Conservation (phyloP, 2,888 invertebrate species). For the Hedya salicella region DNA sequence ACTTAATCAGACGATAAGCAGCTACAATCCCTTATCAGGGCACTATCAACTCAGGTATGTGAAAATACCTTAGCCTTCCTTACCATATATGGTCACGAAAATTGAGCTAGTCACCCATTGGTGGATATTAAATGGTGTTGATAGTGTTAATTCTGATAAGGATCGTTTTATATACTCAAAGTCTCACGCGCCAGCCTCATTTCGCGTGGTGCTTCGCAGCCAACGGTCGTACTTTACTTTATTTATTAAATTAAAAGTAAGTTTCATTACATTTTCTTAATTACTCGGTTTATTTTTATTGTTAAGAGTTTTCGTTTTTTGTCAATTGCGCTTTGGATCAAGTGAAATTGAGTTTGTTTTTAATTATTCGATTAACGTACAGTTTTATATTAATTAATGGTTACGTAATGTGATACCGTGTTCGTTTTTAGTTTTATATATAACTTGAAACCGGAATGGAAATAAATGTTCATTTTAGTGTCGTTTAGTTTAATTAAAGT, state of each 20-base stretch:
- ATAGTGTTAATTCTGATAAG: constrained; percentile 83
- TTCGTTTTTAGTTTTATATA: not conserved
- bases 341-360: constrained; percentile 15
- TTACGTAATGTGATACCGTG: constrained; percentile 19
- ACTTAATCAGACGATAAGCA: constrained; percentile 21
- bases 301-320: not conserved
- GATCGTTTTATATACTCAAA: constrained; percentile 81
- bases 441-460: not conserved
- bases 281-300: not conserved
- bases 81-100: constrained; percentile 92
- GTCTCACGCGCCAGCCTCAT: constrained; percentile 78
- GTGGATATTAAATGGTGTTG: constrained; percentile 79
- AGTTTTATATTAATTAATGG: constrained; percentile 7
- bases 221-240: constrained; percentile 73
- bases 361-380: not conserved
- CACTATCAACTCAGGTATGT: constrained; percentile 67
- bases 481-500: not conserved
- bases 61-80: constrained; percentile 68
- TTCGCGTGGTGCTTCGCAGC: constrained; percentile 73
- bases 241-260: constrained; percentile 72
- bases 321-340: constrained; percentile 2
- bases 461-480: not conserved
- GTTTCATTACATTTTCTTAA: constrained; percentile 52
- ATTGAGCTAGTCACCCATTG: constrained; percentile 87
- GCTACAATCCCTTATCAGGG: constrained; percentile 61